Evolutionary conservation across 2,797 vertebrate species (phyloP), one percentile per base, ranked within the genome.

Genomic region (Mormyrops boulengeri): DNA sequence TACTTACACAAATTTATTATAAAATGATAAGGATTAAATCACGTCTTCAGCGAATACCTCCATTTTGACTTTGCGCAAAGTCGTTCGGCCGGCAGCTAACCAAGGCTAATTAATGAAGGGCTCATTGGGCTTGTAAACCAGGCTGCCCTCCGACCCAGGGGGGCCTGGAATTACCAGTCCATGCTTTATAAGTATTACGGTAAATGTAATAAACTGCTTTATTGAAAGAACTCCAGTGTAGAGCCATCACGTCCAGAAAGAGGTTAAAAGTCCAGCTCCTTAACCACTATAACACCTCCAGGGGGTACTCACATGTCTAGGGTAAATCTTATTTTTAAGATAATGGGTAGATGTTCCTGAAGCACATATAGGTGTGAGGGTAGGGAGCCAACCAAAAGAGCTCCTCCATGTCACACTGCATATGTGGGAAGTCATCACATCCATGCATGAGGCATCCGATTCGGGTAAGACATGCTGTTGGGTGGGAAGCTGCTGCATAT

Each of bases 21-120:
- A 47, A n/a, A 38, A 73, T 38, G 30, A 73, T 73, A 38, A 38
- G 66, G 6, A 73, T 73, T 34, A 14, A 38, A 73, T 73, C 12
- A 14, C 66, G 66, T 38, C 30, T 19, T 80, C 34, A 9, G 41
- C 38, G 7, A 47, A 47, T 47, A n/a, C 41, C 73, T 47, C 41
- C 73, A 44, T 41, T 80, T 80, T 91, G 93, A 93, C 92, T 92
- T 93, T 94, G 91, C 88, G 90, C 91, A 92, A 91, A 91, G 92
- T 93, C 73, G n/a, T 80, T 47, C 19, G 12, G 66, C 66, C 12
- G 12, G 66, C 66, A n/a, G 89, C 90, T 90, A 73, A 73, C 66
- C 30, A 38, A 73, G 66, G 66, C 91, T 91, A 92, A 93, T 80
- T 95, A 94, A 95, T 94, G 91, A 93, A 90, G 90, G 4, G 85